These are phyloP conservation scores for Leptoclinus maculatus DNA, from an alignment of 2,797 vertebrate genomes.

Conservation along the genomic window DNA sequence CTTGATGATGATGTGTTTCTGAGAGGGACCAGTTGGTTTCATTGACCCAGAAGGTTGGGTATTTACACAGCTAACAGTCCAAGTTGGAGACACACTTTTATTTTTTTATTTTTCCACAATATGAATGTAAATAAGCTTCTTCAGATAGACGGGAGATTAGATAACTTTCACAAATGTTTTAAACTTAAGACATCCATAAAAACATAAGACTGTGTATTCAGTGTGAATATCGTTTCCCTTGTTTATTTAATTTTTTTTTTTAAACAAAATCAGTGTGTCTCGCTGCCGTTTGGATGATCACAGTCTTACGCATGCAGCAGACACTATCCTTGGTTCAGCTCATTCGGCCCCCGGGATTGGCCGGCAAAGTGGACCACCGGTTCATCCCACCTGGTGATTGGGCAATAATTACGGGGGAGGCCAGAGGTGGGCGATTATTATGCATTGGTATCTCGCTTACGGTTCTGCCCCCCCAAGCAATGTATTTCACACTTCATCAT, in stretches of 20 bases:
- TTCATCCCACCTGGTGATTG: conserved; percentile 74
- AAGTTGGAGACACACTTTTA: background rate
- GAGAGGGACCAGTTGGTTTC: background rate
- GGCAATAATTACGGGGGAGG: conserved; percentile 68
- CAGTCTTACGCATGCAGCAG: conserved; percentile 47
- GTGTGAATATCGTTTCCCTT: background rate
- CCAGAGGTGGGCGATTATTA: conserved; percentile 75
- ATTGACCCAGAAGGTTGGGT: background rate
- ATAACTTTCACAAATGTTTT: background rate
- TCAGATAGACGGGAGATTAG: background rate
- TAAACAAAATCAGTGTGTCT: conserved; percentile 25
- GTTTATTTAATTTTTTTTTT: background rate
- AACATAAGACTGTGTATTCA: conserved; percentile 3
- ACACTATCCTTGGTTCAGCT: conserved; percentile 31
- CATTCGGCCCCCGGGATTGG: conserved; percentile 51
- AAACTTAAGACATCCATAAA: background rate
- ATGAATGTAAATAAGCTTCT: background rate
- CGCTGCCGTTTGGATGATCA: conserved; percentile 35
- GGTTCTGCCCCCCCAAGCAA: conserved; percentile 66
- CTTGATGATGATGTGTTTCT: background rate
- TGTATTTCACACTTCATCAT: conserved; percentile 82
- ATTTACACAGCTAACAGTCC: background rate
- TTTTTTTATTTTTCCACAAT: background rate
- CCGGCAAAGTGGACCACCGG: conserved; percentile 52
- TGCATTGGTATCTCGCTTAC: conserved; percentile 75